phyloP scores from a whole-genome alignment of 2,888 invertebrate species.

The Meganola albula region DNA sequence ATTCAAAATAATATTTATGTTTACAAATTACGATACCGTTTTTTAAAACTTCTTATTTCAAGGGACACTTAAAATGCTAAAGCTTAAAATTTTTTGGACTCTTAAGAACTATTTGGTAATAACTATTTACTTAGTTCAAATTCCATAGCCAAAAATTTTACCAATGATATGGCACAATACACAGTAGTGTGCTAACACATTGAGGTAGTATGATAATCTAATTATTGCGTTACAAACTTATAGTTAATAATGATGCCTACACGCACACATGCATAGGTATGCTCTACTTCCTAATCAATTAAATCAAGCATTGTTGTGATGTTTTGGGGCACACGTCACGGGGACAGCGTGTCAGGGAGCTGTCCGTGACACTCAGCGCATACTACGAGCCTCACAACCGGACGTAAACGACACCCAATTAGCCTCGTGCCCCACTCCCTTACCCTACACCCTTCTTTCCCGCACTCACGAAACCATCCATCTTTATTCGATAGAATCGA shows the following conservation, averaged over 20 bases:
- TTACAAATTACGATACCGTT: too few relatives aligned
- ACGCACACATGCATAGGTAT: too few relatives aligned
- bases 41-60: too few relatives aligned
- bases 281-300: conserved; percentile 30
- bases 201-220: conserved; percentile 13
- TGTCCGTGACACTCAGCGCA: conserved; percentile 41
- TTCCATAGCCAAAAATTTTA: too few relatives aligned
- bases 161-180: too few relatives aligned
- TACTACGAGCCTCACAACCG: conserved; percentile 41
- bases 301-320: conserved; percentile 47
- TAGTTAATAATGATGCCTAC: too few relatives aligned
- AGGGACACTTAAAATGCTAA: too few relatives aligned
- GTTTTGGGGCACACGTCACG: conserved; percentile 43
- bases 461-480: conserved; percentile 57
- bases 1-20: too few relatives aligned
- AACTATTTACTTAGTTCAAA: too few relatives aligned
- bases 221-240: conserved; percentile 13
- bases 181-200: too few relatives aligned
- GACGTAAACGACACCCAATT: conserved; percentile 73
- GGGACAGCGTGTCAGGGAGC: conserved; percentile 37
- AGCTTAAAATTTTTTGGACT: too few relatives aligned
- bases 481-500: conserved; percentile 68
- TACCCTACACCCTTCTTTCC: conserved; percentile 40
- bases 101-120: too few relatives aligned
- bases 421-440: conserved; percentile 49